Conservation (phyloP, 1,140 invertebrate genomes). For the Drosophila arizonae region DNA sequence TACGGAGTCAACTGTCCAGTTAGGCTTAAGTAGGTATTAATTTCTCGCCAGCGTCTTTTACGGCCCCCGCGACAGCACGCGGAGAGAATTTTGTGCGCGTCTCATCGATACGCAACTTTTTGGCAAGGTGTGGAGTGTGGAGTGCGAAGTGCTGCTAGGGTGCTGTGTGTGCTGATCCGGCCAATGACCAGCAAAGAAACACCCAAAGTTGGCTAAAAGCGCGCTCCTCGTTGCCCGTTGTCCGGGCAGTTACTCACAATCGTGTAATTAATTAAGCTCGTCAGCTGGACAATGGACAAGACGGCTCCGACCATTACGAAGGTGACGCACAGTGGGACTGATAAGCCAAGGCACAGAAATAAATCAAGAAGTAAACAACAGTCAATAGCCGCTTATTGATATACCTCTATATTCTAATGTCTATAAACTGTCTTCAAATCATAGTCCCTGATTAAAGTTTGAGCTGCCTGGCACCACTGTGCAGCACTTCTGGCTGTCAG, state of each 20-base stretch:
- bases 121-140: neutral
- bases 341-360: neutral
- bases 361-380: neutral
- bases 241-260: conserved; percentile 71
- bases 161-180: conserved; percentile 17
- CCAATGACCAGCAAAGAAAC: conserved; percentile 26
- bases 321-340: conserved; percentile 51
- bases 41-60: conserved; percentile 53
- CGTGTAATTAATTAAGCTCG: conserved; percentile 80
- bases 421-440: too few species aligned
- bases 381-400: neutral
- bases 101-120: conserved; percentile 50
- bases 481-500: conserved; percentile 42
- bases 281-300: conserved; percentile 67
- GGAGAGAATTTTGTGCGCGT: conserved; percentile 53
- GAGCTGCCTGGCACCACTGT: conserved; percentile 30
- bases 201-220: conserved; percentile 17
- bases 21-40: conserved; percentile 80
- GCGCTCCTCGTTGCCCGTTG: neutral
- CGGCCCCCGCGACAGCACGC: conserved; percentile 54
- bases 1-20: conserved; percentile 68
- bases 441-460: neutral
- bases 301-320: conserved; percentile 23
- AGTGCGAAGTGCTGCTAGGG: too few species aligned
- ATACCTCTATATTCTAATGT: too few species aligned